Conservation (phyloP, 2,888 invertebrate species). For the Tyria jacobaeae region DNA sequence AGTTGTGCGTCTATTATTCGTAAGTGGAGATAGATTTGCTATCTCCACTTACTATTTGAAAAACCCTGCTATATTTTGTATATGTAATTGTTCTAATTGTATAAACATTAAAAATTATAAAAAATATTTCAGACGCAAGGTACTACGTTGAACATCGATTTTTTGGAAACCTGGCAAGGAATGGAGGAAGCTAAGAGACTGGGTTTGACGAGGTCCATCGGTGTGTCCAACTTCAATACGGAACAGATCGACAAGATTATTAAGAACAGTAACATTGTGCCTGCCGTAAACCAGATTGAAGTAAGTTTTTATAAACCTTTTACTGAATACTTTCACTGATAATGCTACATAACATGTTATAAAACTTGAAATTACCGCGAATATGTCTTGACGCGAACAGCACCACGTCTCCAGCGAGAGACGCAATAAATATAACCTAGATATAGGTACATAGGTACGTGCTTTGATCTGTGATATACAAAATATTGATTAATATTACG, state of each 20-base stretch:
- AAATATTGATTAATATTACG: no score
- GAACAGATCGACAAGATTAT: constrained; percentile 89
- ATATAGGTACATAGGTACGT: background rate
- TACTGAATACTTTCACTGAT: background rate
- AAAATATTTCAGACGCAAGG: constrained; percentile 57
- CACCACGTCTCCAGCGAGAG: background rate
- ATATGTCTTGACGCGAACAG: background rate
- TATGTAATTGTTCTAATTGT: no score
- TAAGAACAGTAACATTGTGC: constrained; percentile 82
- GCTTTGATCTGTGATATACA: no score
- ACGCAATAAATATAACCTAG: background rate
- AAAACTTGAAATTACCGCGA: background rate
- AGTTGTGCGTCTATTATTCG: no score
- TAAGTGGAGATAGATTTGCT: no score
- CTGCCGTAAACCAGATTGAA: constrained; percentile 87
- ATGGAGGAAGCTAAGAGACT: constrained; percentile 89
- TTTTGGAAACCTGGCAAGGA: constrained; percentile 89
- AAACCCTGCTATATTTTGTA: no score
- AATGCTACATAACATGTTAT: background rate
- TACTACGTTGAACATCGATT: constrained; percentile 84
- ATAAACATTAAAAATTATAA: no score
- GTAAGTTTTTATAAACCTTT: constrained; percentile 41
- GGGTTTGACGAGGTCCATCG: constrained; percentile 89
- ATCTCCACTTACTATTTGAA: no score
- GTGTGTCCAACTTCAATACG: constrained; percentile 92